A percentile compares a stretch with the other conserved stretches of the same genome.
These are phyloP conservation scores for Xestia rhomboidea DNA, from an alignment of 2,888 invertebrate species.

Conservation along the genomic window DNA sequence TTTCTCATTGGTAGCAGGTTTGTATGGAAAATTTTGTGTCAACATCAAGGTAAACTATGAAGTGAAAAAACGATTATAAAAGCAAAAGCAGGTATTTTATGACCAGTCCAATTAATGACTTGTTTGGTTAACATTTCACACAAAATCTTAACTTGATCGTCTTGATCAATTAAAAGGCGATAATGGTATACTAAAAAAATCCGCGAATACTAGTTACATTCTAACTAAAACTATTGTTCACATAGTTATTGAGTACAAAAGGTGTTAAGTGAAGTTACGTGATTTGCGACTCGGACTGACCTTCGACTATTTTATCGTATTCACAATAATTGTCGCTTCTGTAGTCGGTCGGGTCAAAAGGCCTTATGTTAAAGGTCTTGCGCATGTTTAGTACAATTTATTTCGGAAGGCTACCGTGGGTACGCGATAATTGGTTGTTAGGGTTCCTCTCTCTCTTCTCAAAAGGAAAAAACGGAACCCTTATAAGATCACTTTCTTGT, in stretches of 20 bases:
- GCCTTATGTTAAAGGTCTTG: conserved; percentile 41
- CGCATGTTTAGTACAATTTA: conserved; percentile 34
- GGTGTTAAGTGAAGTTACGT: conserved; percentile 60
- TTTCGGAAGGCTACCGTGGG: conserved; percentile 18
- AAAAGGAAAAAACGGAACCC: no score
- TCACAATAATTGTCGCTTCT: conserved; percentile 57
- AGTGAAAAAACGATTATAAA: not conserved
- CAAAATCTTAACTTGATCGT: no score
- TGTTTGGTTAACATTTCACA: not conserved
- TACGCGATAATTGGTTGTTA: conserved; percentile 11
- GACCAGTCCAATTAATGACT: conserved; percentile 1
- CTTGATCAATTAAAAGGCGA: conserved; percentile 11
- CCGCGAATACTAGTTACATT: not conserved
- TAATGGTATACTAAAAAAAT: conserved; percentile 5
- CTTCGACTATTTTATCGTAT: conserved; percentile 57
- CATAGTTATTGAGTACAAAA: conserved; percentile 20
- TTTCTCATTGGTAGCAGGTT: no score
- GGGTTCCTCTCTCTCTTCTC: no score
- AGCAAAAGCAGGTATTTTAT: not conserved
- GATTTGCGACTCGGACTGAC: conserved; percentile 44
- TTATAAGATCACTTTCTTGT: no score
- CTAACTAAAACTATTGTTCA: conserved; percentile 5
- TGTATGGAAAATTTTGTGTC: not conserved
- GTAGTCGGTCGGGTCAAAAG: conserved; percentile 44
- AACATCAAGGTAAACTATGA: not conserved